Evolutionary conservation across 1,140 invertebrate species (phyloP), one percentile per base, ranked within the genome.

Genomic region (Sarcophaga bullata): DNA sequence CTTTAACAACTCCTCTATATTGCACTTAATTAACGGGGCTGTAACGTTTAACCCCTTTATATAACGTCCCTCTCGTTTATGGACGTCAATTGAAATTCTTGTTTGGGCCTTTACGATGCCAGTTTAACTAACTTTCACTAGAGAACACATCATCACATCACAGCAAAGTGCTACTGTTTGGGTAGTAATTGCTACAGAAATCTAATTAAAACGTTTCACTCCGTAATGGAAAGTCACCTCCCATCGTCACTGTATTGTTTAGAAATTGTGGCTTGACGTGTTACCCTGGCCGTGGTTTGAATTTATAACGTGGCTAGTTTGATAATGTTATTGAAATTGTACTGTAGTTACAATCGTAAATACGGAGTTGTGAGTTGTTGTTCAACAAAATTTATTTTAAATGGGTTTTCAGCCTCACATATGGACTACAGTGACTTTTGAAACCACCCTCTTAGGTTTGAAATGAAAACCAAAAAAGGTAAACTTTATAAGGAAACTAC

Each of bases 11-110:
- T 58, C n/a, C n/a, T 37, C 15, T 68, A 25, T 19, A 15, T 8
- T 68, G 6, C 62, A 68, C 62, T 68, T 25, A 68, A 68, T 68
- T 68, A 68, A 68, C 62, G 17, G 62, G n/a, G n/a, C 62, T 68
- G 62, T 19, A 25, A 8, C 8, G n/a, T 68, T 68, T 25, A 8
- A 68, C 62, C 10, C n/a, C 25, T 37, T 37, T 37, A 37, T 37
- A 37, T 4, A 37, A 37, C 25, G 25, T 9, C 62, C 62, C n/a
- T 68, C 62, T n/a, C 19, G 62, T 3, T 25, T 68, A 19, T n/a
- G 15, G n/a, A 15, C 54, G 54, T n/a, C 54, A 13, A 3, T 5
- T 13, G 13, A 58, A n/a, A 7, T 58, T 13, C 54, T 58, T 6
- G 11, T 58, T 7, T 58, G 15, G 54, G 62, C 19, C 17, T 68